Evolutionary conservation across 2,888 invertebrate genomes (phyloP), one percentile per base, ranked within the genome.

Genomic region (Orgyia antiqua): DNA sequence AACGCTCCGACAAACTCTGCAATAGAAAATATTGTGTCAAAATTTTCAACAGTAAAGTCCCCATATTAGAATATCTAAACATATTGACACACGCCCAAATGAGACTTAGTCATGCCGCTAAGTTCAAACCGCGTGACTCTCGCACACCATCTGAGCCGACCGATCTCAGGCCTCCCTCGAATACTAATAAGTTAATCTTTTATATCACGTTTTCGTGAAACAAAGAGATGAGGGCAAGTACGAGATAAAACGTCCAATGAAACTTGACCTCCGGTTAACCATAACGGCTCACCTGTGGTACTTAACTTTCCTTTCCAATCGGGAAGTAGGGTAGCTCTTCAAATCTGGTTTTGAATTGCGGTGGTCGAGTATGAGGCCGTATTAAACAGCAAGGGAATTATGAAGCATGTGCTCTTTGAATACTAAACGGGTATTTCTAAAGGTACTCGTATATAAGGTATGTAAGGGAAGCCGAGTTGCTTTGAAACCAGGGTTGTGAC

Each of bases 141-240:
- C 62, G 58, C 68, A 67, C 70, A 67, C 68, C 76, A 73, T 63
- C 59, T 60, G 58, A 58, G 59, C 62, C 59, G 58, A 62, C 68
- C 63, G 61, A 71, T 68, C 68, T 69, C 48, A 28, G 35, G 42
- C 48, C 67, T 68, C 66, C 48, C 58, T 58, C 58, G 84, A 82
- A 86, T 86, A 84, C 82, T 84, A 86, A 86, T 82, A 78, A 79
- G 77, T 76, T 83, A 79, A 84, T 82, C 83, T 84, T 82, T 83
- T 82, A 80, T 77, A 83, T 82, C 78, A 72, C 74, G 72, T 77
- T 78, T 73, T 78, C 71, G 70, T 78, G 73, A 82, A 83, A 84
- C 84, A 83, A 83, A 82, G 76, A 77, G 73, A 77, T 75, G 73
- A 69, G 69, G 65, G 65, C 74, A 71, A 73, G 75, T 71, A 74